These are phyloP conservation scores for Agrochola circellaris DNA, from an alignment of 2,888 invertebrate genomes.

Conservation along the genomic window DNA sequence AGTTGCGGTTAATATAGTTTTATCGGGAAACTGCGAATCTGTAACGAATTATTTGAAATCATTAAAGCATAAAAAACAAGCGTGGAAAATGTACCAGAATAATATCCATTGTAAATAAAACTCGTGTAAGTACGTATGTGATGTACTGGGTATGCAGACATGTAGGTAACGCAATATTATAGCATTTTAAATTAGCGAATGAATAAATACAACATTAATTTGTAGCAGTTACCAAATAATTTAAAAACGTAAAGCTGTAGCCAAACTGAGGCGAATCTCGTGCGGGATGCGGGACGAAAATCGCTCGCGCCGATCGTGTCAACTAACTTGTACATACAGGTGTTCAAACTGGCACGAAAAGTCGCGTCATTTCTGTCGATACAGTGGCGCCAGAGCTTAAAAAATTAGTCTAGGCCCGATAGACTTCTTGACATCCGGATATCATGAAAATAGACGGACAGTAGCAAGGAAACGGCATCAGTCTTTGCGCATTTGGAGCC, in stretches of 20 bases:
- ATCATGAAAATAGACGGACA: neutral
- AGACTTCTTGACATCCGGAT: neutral
- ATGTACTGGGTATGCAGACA: neutral
- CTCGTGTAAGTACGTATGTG: slow-evolving; percentile 50
- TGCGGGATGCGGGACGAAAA: too few species aligned
- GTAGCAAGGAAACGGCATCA: neutral
- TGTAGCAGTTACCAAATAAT: neutral
- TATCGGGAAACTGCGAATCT: slow-evolving; percentile 59
- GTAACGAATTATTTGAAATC: slow-evolving; percentile 67
- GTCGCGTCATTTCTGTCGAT: too few species aligned
- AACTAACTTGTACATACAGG: too few species aligned
- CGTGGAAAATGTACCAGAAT: slow-evolving; percentile 59
- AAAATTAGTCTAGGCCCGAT: neutral
- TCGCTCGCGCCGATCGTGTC: too few species aligned
- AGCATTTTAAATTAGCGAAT: neutral
- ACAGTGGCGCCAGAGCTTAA: too few species aligned
- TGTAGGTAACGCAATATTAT: neutral
- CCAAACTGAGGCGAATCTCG: too few species aligned
- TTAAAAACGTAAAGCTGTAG: neutral
- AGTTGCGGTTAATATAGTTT: slow-evolving; percentile 65
- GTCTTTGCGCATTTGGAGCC: neutral
- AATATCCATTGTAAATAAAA: slow-evolving; percentile 63
- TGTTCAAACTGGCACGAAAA: too few species aligned
- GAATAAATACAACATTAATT: neutral
- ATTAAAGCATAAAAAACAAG: slow-evolving; percentile 67